These are phyloP conservation scores for Agrochola macilenta DNA, from an alignment of 2,888 invertebrate species.

Conservation along the genomic window DNA sequence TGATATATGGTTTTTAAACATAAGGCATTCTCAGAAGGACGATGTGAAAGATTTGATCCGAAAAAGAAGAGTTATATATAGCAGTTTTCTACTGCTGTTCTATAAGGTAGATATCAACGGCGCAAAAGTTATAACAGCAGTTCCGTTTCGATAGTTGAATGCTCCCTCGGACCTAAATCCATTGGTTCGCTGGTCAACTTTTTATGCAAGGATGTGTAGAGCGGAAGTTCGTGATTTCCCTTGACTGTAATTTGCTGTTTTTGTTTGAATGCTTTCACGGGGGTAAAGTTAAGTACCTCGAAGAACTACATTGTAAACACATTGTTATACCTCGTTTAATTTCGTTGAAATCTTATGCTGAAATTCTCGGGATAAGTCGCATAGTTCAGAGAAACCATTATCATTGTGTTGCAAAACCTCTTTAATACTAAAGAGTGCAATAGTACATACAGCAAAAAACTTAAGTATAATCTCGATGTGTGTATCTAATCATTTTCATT, in stretches of 20 bases:
- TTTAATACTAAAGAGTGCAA: not conserved
- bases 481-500: too few relatives aligned
- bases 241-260: conserved; percentile 35
- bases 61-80: too few relatives aligned
- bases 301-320: not conserved
- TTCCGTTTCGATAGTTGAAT: conserved; percentile 35
- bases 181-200: conserved; percentile 30
- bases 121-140: conserved; percentile 26
- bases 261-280: conserved; percentile 39
- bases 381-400: too few relatives aligned
- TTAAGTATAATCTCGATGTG: too few relatives aligned
- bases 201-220: conserved; percentile 59
- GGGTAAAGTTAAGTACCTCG: conserved; percentile 5
- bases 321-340: not conserved
- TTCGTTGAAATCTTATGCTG: not conserved
- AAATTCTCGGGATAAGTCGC: not conserved
- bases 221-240: conserved; percentile 35
- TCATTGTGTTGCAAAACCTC: not conserved
- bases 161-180: conserved; percentile 35
- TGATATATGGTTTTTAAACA: too few relatives aligned
- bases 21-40: too few relatives aligned
- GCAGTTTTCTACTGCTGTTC: too few relatives aligned
- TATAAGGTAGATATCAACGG: not conserved
- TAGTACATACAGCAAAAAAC: too few relatives aligned
- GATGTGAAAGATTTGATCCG: not conserved